Conservation (phyloP, 2,797 vertebrate species). For the Oreortyx pictus region DNA sequence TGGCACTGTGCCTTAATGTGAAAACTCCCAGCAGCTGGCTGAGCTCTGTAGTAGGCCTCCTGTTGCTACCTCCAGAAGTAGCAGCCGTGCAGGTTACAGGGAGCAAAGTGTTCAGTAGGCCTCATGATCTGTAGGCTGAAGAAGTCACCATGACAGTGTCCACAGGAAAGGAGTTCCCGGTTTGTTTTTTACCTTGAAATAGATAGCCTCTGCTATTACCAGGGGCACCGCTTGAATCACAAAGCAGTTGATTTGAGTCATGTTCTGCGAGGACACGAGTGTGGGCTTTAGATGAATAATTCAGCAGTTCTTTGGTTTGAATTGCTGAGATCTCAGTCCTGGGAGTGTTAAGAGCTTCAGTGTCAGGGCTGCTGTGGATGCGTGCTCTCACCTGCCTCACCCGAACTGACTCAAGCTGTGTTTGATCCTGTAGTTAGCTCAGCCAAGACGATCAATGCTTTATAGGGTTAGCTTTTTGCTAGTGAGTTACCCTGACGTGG, state of each 20-base stretch:
- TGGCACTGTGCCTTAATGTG: fast-evolving
- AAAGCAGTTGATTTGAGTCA: background rate
- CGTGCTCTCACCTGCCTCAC: background rate
- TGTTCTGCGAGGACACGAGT: background rate
- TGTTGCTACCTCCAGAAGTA: background rate
- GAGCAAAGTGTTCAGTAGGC: background rate
- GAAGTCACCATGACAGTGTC: background rate
- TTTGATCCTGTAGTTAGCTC: background rate
- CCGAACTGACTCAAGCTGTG: background rate
- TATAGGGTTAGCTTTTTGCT: background rate
- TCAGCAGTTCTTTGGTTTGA: background rate
- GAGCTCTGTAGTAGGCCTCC: background rate
- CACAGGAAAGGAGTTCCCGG: background rate
- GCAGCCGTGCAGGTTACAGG: background rate
- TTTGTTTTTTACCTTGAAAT: background rate
- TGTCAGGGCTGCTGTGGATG: background rate
- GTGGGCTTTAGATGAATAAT: background rate
- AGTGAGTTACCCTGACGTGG: background rate
- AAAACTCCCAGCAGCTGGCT: background rate
- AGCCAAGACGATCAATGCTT: background rate
- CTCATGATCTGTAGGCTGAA: background rate
- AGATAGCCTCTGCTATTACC: background rate
- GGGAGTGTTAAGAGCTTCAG: background rate
- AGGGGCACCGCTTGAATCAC: background rate
- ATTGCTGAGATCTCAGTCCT: background rate